These are phyloP conservation scores for Chascanopsetta lugubris DNA, from an alignment of 2,113 vertebrate genomes.

Conservation along the genomic window DNA sequence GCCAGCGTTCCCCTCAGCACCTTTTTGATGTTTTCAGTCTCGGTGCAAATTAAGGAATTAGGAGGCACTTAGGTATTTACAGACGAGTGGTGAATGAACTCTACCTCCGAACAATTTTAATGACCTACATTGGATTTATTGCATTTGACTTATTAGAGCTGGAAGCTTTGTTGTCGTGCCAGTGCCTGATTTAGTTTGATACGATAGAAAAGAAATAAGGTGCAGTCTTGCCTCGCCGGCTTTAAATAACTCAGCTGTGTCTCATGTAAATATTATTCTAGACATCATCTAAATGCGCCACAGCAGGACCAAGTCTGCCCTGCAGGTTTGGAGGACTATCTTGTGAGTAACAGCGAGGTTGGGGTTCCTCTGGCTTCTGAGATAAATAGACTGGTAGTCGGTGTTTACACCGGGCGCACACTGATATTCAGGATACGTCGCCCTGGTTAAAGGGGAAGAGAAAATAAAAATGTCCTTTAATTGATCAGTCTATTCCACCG, in stretches of 20 bases:
- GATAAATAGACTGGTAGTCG: conserved; percentile 58
- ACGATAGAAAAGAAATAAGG: conserved; percentile 3
- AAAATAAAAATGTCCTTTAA: conserved; percentile 48
- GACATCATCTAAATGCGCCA: conserved; percentile 38
- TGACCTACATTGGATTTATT: not conserved
- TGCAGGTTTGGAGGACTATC: conserved; percentile 44
- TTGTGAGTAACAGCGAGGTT: conserved; percentile 52
- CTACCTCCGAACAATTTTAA: not conserved
- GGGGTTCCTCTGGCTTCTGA: conserved; percentile 31
- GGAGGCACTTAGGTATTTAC: not conserved
- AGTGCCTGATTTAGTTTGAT: not conserved
- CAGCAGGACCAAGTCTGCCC: conserved; percentile 29
- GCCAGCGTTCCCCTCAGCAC: not conserved
- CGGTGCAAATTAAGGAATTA: not conserved
- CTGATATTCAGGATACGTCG: conserved; percentile 62
- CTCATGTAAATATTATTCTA: conserved; percentile 19
- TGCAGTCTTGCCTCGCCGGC: not conserved
- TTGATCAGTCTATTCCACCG: conserved; percentile 13
- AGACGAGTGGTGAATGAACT: not conserved
- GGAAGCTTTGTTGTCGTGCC: not conserved
- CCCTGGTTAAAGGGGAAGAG: conserved; percentile 30
- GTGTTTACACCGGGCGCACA: conserved; percentile 53
- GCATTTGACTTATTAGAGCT: not conserved
- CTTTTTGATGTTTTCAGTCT: not conserved
- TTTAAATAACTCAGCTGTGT: conserved; percentile 1